These are phyloP conservation scores for Scaptodrosophila latifasciaeformis DNA, from an alignment of 2,888 invertebrate species.

Conservation along the genomic window DNA sequence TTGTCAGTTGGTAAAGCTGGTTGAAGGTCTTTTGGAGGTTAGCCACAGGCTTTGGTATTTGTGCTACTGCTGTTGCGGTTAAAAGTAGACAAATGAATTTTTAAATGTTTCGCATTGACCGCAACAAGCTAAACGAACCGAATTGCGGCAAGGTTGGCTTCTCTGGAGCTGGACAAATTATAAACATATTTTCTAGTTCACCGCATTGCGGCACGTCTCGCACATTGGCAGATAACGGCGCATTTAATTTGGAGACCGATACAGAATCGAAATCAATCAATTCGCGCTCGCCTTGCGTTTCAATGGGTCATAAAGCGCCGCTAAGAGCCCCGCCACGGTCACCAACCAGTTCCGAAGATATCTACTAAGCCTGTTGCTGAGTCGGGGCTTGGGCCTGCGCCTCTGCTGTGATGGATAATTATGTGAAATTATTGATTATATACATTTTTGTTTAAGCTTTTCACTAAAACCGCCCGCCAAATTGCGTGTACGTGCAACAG, in stretches of 20 bases:
- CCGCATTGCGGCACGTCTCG: slow-evolving; percentile 24
- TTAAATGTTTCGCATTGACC: slow-evolving; percentile 48
- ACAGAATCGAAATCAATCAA: neutral
- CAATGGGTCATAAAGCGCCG: slow-evolving; percentile 42
- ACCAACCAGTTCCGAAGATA: neutral
- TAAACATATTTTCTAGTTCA: slow-evolving; percentile 30
- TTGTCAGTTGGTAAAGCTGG: slow-evolving; percentile 24
- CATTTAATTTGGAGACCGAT: slow-evolving; percentile 46
- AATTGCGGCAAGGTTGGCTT: slow-evolving; percentile 24
- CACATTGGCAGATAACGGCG: slow-evolving; percentile 44
- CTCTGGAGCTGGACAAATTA: too few relatives aligned
- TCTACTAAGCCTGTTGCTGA: too few relatives aligned
- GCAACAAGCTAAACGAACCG: slow-evolving; percentile 22
- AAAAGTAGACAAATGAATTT: slow-evolving; percentile 47
- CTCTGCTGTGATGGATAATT: slow-evolving; percentile 32
- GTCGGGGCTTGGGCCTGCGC: too few relatives aligned
- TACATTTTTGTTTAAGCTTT: slow-evolving; percentile 49
- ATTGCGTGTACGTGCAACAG: slow-evolving; percentile 70
- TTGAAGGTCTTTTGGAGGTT: neutral
- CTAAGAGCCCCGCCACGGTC: neutral
- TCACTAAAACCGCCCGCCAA: slow-evolving; percentile 63
- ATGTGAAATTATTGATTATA: slow-evolving; percentile 61
- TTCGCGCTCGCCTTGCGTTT: slow-evolving; percentile 35
- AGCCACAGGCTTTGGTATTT: neutral
- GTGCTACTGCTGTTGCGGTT: slow-evolving; percentile 25